Conservation (phyloP, 2,888 invertebrate genomes). For the Volucella bombylans region DNA sequence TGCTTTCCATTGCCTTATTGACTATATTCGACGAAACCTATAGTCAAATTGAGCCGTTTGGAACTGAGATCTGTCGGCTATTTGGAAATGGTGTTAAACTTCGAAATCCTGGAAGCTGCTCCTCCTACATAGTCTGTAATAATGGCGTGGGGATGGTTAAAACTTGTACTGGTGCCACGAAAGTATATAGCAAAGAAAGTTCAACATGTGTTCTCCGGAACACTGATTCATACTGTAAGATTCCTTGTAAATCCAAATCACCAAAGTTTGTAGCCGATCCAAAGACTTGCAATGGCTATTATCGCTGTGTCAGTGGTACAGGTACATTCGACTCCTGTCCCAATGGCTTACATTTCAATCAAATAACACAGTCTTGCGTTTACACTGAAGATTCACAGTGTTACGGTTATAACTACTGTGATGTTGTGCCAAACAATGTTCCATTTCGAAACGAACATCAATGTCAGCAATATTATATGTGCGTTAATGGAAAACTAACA, state of each 20-base stretch:
- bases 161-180: conserved; percentile 10
- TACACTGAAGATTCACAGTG: conserved; percentile 75
- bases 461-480: conserved; percentile 76
- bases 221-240: conserved; percentile 75
- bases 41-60: conserved; percentile 45
- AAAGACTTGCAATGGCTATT: conserved; percentile 77
- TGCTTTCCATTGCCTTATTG: conserved; percentile 19
- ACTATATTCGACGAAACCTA: not conserved
- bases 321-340: conserved; percentile 74
- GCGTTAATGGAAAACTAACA: conserved; percentile 45
- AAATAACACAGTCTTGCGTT: conserved; percentile 69
- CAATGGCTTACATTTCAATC: conserved; percentile 74
- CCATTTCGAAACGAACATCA: conserved; percentile 75
- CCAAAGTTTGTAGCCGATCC: conserved; percentile 74
- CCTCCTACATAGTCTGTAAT: conserved; percentile 75
- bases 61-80: conserved; percentile 44
- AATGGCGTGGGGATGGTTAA: conserved; percentile 46
- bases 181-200: conserved; percentile 50
- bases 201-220: conserved; percentile 53
- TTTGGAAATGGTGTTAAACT: conserved; percentile 68
- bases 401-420: conserved; percentile 76
- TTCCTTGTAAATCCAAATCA: conserved; percentile 73
- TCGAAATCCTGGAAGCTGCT: conserved; percentile 78
- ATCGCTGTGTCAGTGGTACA: conserved; percentile 70
- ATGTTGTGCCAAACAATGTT: conserved; percentile 74